Base-by-base conservation (phyloP, 2,113 vertebrate species). In the Lonchura striata region DNA sequence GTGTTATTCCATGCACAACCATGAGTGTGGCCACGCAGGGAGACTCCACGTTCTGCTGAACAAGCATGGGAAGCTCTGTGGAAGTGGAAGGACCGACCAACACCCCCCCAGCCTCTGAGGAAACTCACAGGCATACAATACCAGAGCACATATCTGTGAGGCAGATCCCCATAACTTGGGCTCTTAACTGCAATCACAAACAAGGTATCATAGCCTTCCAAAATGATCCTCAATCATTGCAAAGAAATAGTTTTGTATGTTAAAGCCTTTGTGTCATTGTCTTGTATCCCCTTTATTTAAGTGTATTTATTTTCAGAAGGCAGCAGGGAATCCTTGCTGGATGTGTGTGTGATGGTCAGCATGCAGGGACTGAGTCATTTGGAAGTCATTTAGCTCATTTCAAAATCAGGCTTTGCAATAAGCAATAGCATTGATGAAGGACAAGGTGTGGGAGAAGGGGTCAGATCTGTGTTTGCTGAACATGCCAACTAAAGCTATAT, bases 361-460 rank as follows among this genome's bases (percentile, higher is more conserved):
- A 19, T 30, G 47, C 59, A 59, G 42, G 42, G 59, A 65, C 42
- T 47, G 27, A 85, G 54, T 93, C 25, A 39, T 81, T 66, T 71
- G 72, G 54, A 93, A 93, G 42, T 70, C 21, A 37, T 12, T 39
- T 39, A 15, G 20, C 8, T 42, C 63, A 88, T 96, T 88, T 86
- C 71, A 86, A 93, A 93, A 93, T 53, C 82, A 88, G n/a, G 42
- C 63, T 93, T 86, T 7, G 14, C 24, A 42, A 88, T 63, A 83
- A 70, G 86, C 54, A 86, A 74, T 4, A 83, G 54, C 64, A 63
- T 2, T 81, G 59, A 66, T 46, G 63, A 92, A 86, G 72, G 71
- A 81, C 71, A 93, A 81, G 82, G 72, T 81, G 83, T 63, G 68
- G 77, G 60, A 88, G 68, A 92, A 90, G 39, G 39, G 35, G 39